Base-by-base conservation (phyloP, 92 coral and sea anemone genomes). In the Phenganax marumi region DNA sequence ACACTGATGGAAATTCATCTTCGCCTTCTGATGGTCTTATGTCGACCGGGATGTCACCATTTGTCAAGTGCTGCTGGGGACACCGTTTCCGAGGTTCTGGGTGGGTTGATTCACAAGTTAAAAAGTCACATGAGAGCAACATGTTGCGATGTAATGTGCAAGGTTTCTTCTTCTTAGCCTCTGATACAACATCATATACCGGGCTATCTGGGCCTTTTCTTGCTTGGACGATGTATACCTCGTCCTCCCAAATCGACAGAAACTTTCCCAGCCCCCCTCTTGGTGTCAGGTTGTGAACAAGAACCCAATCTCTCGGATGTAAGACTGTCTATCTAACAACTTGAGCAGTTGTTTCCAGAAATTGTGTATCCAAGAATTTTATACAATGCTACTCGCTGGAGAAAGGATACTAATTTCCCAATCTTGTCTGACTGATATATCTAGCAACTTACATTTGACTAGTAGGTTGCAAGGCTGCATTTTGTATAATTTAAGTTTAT, bases 381-480 rank as follows among this genome's bases (percentile, higher is more conserved):
- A 48, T 65, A 58, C 73, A 87, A 89, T 47, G 81, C 72, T 26
- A 50, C 81, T 65, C 62, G 89, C 70, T 90, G 91, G 93, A 85
- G 83, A 69, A 80, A 57, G 68, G 82, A 50, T n/a, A 46, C n/a
- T 54, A n/a, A n/a, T n/a, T n/a, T n/a, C n/a, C n/a, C n/a, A n/a
- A n/a, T n/a, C n/a, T n/a, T n/a, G n/a, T n/a, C n/a, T n/a, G n/a
- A n/a, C n/a, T n/a, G n/a, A n/a, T n/a, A n/a, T n/a, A n/a, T n/a
- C n/a, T n/a, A n/a, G n/a, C n/a, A n/a, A n/a, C n/a, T n/a, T n/a
- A n/a, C n/a, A n/a, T n/a, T n/a, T n/a, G n/a, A n/a, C n/a, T n/a
- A n/a, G n/a, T n/a, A n/a, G n/a, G n/a, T n/a, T n/a, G n/a, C n/a
- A n/a, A n/a, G n/a, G n/a, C n/a, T n/a, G n/a, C n/a, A n/a, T n/a